Conservation (phyloP, 2,888 invertebrate species). For the Diaphora mendica region DNA sequence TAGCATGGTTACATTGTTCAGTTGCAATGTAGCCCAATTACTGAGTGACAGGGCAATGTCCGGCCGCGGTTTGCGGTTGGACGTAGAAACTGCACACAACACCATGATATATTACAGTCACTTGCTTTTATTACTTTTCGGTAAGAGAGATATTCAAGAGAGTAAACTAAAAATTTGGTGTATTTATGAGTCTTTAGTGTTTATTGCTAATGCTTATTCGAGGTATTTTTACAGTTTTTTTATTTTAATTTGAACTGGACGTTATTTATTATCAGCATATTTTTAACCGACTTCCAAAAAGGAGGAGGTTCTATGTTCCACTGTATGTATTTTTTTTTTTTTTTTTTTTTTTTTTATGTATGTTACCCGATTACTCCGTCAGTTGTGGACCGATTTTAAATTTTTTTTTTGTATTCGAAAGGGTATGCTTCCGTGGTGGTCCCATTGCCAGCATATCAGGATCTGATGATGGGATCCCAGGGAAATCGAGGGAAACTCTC, state of each 20-base stretch:
- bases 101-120: conserved; percentile 11
- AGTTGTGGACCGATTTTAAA: too few relatives aligned
- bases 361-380: too few relatives aligned
- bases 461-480: too few relatives aligned
- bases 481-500: too few relatives aligned
- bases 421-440: too few relatives aligned
- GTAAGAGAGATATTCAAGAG: background rate
- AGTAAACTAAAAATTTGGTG: conserved; percentile 2
- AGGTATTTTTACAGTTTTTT: background rate
- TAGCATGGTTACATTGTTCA: conserved; percentile 12
- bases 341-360: too few relatives aligned
- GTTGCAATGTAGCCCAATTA: conserved; percentile 46
- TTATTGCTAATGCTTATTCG: background rate
- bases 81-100: conserved; percentile 24
- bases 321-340: too few relatives aligned
- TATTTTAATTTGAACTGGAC: background rate
- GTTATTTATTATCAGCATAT: background rate
- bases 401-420: too few relatives aligned
- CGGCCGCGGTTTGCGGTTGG: conserved; percentile 48
- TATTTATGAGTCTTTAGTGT: background rate
- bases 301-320: too few relatives aligned
- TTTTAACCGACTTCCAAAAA: too few relatives aligned
- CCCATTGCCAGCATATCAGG: too few relatives aligned
- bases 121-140: conserved; percentile 14
- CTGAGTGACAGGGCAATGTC: conserved; percentile 46